Percentiles rank a stretch among this genome's conserved stretches.
These are phyloP conservation scores for Lepidurus arcticus DNA, from an alignment of 1,140 invertebrate genomes.

Conservation along the genomic window DNA sequence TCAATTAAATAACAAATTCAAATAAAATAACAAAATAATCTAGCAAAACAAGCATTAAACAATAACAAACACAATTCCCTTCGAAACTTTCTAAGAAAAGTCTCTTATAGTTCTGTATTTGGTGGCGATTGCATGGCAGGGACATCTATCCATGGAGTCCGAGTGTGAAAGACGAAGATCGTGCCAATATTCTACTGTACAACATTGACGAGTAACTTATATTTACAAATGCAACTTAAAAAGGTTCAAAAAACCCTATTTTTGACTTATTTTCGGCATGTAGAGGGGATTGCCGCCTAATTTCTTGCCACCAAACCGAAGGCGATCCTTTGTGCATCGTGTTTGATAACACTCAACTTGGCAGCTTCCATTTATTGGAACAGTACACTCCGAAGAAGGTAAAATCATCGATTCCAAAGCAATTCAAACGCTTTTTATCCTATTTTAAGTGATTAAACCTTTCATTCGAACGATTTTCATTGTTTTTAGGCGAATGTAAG, in stretches of 20 bases:
- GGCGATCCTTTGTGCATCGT: slow-evolving; percentile 25
- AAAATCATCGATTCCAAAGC: not conserved
- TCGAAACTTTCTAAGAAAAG: not conserved
- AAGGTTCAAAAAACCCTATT: not conserved
- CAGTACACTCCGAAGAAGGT: not conserved
- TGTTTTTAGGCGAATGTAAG: not conserved
- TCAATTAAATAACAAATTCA: too few relatives aligned
- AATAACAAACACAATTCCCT: not conserved
- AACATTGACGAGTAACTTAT: slow-evolving; percentile 9
- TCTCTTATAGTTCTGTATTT: slow-evolving; percentile 25
- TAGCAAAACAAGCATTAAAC: too few relatives aligned
- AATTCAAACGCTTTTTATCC: too few relatives aligned
- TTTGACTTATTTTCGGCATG: not conserved
- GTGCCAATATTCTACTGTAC: slow-evolving; percentile 31
- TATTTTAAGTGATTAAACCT: too few relatives aligned
- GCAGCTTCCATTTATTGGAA: not conserved
- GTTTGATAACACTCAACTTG: slow-evolving; percentile 12
- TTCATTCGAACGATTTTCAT: too few relatives aligned
- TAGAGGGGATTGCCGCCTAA: not conserved
- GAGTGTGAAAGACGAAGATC: slow-evolving; percentile 28
- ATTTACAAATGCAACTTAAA: not conserved
- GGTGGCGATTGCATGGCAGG: slow-evolving; percentile 30
- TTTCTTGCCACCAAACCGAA: slow-evolving; percentile 31
- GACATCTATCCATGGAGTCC: slow-evolving; percentile 32
- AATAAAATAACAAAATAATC: too few relatives aligned